phyloP scores from a whole-genome alignment of 2,797 vertebrate genomes.

The Pseudochirops cupreus region DNA sequence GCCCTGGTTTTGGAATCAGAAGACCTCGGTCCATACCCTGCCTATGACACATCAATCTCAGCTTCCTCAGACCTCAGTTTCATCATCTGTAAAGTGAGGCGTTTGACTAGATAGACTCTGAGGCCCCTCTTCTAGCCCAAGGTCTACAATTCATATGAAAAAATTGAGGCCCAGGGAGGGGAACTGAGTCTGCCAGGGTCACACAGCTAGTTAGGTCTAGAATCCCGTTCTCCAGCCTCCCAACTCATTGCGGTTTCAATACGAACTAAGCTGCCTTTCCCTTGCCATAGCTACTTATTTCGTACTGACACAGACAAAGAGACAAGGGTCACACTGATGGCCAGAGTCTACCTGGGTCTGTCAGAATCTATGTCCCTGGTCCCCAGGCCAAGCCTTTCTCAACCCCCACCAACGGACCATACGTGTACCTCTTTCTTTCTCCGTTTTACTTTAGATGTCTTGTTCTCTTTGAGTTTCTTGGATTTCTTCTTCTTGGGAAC shows the following conservation, averaged over 20 bases:
- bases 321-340: neutral
- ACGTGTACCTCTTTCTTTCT: conserved; percentile 95
- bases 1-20: neutral
- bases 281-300: neutral
- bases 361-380: fast-evolving
- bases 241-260: neutral
- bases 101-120: neutral
- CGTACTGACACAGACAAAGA: neutral
- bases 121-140: neutral
- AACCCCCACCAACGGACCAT: fast-evolving
- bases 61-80: neutral
- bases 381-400: fast-evolving
- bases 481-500: conserved; percentile 93
- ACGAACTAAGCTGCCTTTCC: neutral
- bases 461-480: conserved; percentile 94
- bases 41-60: neutral
- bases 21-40: neutral
- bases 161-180: neutral
- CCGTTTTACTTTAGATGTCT: conserved; percentile 93
- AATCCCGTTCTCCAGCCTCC: neutral
- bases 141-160: neutral
- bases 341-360: neutral
- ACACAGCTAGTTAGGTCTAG: neutral
- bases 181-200: neutral
- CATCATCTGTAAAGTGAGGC: neutral